Evolutionary conservation across 2,113 vertebrate genomes (phyloP).

Genomic region (Emydocephalus ijimae): DNA sequence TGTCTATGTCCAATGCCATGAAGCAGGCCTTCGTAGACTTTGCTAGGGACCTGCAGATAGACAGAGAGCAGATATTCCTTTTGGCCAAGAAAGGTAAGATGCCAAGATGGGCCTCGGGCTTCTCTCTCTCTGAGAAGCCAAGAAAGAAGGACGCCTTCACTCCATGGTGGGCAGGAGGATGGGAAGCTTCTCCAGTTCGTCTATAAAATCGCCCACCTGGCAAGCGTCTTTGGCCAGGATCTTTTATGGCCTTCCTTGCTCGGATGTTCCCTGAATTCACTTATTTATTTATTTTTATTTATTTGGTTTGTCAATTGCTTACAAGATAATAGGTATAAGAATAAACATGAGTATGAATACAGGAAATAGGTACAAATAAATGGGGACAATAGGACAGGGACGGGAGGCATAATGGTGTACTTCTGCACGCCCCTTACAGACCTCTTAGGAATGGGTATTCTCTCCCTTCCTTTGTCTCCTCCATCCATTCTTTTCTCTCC

Average conservation of each 20-base stretch:
- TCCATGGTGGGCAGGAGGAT: background rate
- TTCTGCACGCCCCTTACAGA: too few relatives aligned
- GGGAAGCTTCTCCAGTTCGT: background rate
- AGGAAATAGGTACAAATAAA: too few relatives aligned
- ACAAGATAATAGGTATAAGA: too few relatives aligned
- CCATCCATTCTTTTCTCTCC: too few relatives aligned
- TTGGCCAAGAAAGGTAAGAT: background rate
- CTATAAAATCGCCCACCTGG: background rate
- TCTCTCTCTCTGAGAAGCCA: background rate
- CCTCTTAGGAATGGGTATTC: too few relatives aligned
- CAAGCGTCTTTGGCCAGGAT: background rate
- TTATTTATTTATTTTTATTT: background rate
- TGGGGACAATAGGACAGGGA: too few relatives aligned
- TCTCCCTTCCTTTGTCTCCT: too few relatives aligned
- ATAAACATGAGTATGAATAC: too few relatives aligned
- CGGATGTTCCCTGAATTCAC: background rate
- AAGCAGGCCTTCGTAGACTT: rapidly evolving
- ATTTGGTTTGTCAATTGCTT: too few relatives aligned
- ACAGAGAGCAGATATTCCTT: background rate
- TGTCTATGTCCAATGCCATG: rapidly evolving
- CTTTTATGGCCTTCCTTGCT: background rate
- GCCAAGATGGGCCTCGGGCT: too few relatives aligned
- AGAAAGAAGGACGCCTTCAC: background rate
- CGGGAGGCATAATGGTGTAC: too few relatives aligned
- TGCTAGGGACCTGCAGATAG: rapidly evolving